These are phyloP conservation scores for Peromyscus eremicus DNA, from an alignment of 2,797 vertebrate species.

Conservation along the genomic window DNA sequence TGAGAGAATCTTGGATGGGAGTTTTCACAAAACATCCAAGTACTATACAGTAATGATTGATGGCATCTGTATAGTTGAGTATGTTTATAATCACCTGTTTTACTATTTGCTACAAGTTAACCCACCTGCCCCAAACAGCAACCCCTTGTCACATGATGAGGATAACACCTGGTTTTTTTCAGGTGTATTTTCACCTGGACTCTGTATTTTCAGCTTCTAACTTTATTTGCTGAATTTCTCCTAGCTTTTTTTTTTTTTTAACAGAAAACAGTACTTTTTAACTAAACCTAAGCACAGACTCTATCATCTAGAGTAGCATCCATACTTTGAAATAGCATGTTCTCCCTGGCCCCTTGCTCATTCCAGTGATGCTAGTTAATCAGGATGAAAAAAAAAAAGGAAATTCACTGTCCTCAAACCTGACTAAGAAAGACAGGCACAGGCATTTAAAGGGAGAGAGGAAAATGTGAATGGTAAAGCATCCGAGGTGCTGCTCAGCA, in stretches of 20 bases:
- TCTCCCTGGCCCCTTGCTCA: neutral
- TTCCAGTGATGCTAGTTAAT: neutral
- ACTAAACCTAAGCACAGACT: conserved; percentile 21
- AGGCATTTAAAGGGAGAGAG: conserved; percentile 74
- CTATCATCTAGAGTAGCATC: neutral
- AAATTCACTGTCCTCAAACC: neutral
- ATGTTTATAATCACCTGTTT: neutral
- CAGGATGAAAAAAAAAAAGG: neutral
- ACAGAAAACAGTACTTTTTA: conserved; percentile 10
- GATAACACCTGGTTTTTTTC: neutral
- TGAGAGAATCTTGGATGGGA: neutral
- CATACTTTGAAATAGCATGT: neutral
- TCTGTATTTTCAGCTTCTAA: neutral
- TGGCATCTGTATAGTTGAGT: neutral
- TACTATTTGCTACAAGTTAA: neutral
- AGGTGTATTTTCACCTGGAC: too few species aligned
- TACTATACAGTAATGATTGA: neutral
- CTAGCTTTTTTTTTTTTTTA: neutral
- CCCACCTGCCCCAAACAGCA: neutral
- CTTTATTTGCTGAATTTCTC: neutral
- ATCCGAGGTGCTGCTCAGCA: conserved; percentile 60
- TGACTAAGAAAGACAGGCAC: conserved; percentile 34
- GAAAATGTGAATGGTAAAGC: conserved; percentile 71
- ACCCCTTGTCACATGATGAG: neutral
- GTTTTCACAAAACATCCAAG: neutral